A percentile compares a stretch with the other conserved stretches of the same genome.
Conservation (phyloP, 2,113 vertebrate species). For the Pantherophis guttatus region DNA sequence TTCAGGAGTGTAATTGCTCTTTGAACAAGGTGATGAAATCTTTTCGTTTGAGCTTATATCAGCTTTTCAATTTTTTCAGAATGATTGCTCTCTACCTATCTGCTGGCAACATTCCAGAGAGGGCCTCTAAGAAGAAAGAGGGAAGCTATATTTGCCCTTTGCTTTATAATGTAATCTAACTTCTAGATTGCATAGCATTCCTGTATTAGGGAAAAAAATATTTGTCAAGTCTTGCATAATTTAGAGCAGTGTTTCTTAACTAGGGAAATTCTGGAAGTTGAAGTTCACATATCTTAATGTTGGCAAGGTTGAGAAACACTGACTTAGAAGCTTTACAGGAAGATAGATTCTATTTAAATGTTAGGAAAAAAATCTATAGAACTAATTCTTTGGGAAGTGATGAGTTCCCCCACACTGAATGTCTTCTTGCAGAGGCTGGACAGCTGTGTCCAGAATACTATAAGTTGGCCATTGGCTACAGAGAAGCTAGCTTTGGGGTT, state of each 20-base stretch:
- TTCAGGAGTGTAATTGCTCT: neutral
- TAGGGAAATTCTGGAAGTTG: neutral
- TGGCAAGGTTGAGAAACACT: neutral
- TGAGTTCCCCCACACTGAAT: neutral
- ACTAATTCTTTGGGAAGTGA: neutral
- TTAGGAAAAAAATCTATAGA: neutral
- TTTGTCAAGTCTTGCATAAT: neutral
- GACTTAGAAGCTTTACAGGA: neutral
- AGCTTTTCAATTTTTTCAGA: neutral
- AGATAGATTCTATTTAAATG: neutral
- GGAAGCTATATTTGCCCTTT: neutral
- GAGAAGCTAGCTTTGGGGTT: neutral
- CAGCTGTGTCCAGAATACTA: neutral
- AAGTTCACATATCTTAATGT: neutral
- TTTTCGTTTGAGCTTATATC: neutral
- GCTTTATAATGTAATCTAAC: neutral
- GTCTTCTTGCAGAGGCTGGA: neutral
- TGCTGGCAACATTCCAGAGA: neutral
- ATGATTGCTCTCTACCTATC: neutral
- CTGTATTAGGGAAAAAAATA: neutral
- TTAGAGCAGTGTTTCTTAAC: neutral
- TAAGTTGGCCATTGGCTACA: neutral
- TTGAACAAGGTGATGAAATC: neutral
- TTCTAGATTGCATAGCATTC: neutral
- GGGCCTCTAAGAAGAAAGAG: neutral